phyloP scores from a whole-genome alignment of 2,797 vertebrate genomes.

The Euphonia xanthogaster region DNA sequence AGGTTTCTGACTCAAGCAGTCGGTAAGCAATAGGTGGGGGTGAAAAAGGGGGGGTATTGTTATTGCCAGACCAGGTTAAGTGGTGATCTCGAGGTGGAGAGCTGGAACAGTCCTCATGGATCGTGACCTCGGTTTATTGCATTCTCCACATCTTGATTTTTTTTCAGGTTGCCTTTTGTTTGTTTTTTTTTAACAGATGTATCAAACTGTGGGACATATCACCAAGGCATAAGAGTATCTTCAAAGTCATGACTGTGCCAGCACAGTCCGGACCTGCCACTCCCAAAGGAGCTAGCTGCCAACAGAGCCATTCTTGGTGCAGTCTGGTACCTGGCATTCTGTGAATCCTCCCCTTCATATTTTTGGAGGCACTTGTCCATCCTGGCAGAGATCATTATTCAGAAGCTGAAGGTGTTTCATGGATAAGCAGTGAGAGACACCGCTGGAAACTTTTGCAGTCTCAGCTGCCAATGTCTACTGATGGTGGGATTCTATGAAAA shows the following conservation, averaged over 20 bases:
- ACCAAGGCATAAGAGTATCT: background rate
- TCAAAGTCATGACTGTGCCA: background rate
- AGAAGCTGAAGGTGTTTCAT: background rate
- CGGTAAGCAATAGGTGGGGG: background rate
- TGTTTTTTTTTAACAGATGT: background rate
- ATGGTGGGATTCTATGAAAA: background rate
- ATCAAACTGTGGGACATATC: background rate
- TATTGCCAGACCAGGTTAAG: background rate
- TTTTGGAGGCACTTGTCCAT: background rate
- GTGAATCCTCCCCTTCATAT: background rate
- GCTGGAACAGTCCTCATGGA: background rate
- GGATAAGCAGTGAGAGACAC: background rate
- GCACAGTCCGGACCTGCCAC: too few species aligned
- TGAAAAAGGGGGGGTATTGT: background rate
- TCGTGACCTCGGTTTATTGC: background rate
- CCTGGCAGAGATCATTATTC: rapidly evolving
- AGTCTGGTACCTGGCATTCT: background rate
- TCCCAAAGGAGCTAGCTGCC: background rate
- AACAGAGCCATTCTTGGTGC: background rate
- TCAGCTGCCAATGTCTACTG: background rate
- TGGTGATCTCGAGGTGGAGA: rapidly evolving
- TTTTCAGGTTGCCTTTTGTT: background rate
- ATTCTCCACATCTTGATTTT: background rate
- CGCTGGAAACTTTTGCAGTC: background rate
- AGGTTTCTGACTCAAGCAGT: background rate